These are phyloP conservation scores for Oceanites oceanicus DNA, from an alignment of 2,113 vertebrate species.

Conservation along the genomic window DNA sequence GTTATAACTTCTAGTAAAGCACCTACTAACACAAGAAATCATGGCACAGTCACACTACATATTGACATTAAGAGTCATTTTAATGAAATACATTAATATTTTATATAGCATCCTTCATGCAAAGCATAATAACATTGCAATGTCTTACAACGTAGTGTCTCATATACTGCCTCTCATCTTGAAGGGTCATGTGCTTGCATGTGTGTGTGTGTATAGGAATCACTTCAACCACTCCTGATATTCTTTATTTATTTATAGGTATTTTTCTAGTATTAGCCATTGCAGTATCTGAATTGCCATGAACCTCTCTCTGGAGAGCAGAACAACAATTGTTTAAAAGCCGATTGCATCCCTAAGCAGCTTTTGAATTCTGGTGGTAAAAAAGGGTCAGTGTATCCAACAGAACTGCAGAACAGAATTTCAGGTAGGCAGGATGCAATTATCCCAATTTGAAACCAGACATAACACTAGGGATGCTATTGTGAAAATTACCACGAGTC, in stretches of 20 bases:
- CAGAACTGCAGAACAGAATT: not conserved
- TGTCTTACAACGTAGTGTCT: not conserved
- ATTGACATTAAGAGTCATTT: constrained; percentile 70
- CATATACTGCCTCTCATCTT: constrained; percentile 33
- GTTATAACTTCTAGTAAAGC: constrained; percentile 55
- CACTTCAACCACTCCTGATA: constrained; percentile 1
- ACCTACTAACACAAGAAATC: constrained; percentile 65
- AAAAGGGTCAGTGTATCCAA: not conserved
- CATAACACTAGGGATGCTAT: not conserved
- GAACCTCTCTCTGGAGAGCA: not conserved
- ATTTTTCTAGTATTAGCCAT: constrained; percentile 15
- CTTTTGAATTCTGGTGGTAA: not conserved
- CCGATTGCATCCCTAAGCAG: not conserved
- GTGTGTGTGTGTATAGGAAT: not conserved
- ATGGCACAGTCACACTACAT: constrained; percentile 48
- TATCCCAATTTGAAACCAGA: not conserved
- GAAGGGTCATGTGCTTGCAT: not conserved
- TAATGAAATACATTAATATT: constrained; percentile 73
- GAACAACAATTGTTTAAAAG: not conserved
- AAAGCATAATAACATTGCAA: constrained; percentile 43
- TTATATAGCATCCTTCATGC: constrained; percentile 55
- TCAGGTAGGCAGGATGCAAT: constrained; percentile 3
- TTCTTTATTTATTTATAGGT: constrained; percentile 54
- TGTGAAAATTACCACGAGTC: not conserved
- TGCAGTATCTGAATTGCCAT: not conserved